phyloP scores from a whole-genome alignment of 2,888 invertebrate genomes.

The Nysson spinosus region DNA sequence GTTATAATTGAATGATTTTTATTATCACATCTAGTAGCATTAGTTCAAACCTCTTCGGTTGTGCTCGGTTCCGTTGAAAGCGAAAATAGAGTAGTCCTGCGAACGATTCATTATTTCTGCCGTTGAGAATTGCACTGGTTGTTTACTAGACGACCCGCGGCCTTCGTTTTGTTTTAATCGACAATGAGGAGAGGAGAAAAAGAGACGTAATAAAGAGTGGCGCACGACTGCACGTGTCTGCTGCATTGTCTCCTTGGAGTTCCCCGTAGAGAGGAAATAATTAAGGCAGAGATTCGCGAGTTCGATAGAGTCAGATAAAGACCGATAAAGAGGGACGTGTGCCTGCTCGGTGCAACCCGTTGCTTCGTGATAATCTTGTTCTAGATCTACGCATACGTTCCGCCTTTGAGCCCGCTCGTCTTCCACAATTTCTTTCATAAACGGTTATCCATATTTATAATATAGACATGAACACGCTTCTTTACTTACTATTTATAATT shows the following conservation, averaged over 20 bases:
- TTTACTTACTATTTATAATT: too few relatives aligned
- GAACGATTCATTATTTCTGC: constrained; percentile 50
- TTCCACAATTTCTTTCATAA: too few relatives aligned
- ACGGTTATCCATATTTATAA: too few relatives aligned
- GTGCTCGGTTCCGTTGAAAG: neutral
- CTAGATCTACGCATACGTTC: too few relatives aligned
- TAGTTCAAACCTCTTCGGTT: too few relatives aligned
- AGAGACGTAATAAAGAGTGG: constrained; percentile 52
- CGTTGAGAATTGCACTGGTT: constrained; percentile 17
- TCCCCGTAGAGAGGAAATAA: constrained; percentile 69
- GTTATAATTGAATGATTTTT: too few relatives aligned
- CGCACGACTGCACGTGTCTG: constrained; percentile 67
- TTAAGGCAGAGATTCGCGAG: constrained; percentile 64
- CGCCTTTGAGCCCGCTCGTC: too few relatives aligned
- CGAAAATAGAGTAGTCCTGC: constrained; percentile 1
- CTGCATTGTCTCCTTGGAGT: constrained; percentile 47
- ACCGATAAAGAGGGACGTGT: constrained; percentile 23
- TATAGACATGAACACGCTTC: neutral
- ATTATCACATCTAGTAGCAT: too few relatives aligned
- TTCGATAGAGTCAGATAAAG: constrained; percentile 43
- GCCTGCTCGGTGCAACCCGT: neutral
- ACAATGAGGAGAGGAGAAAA: constrained; percentile 54
- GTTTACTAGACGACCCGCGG: constrained; percentile 54
- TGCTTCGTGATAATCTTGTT: constrained; percentile 26
- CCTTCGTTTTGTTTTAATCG: constrained; percentile 64